Percentiles rank a stretch among this genome's conserved stretches.
These are phyloP conservation scores for Melanotaenia parkinsoni DNA, from an alignment of 2,797 vertebrate genomes.

Conservation along the genomic window DNA sequence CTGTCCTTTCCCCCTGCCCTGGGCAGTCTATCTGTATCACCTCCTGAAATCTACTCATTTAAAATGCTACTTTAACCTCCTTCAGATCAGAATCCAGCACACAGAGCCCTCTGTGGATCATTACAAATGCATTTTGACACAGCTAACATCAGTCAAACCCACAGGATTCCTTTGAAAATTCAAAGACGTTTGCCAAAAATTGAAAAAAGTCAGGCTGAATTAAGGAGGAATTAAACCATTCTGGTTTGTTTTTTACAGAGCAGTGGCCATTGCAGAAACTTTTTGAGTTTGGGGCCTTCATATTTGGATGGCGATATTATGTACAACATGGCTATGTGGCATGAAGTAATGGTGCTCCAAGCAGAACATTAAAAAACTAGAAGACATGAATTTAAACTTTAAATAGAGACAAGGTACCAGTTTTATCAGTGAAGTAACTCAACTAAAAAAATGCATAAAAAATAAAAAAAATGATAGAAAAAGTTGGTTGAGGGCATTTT, in stretches of 20 bases:
- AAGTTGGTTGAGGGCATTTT: background rate
- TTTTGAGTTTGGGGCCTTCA: background rate
- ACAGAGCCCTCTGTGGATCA: constrained; percentile 28
- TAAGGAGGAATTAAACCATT: background rate
- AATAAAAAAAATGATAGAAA: background rate
- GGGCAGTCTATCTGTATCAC: constrained; percentile 6
- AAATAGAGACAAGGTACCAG: constrained; percentile 7
- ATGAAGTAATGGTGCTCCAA: background rate
- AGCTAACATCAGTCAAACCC: constrained; percentile 15
- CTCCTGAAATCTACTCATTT: constrained; percentile 31
- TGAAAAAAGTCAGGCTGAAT: background rate
- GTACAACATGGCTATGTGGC: background rate
- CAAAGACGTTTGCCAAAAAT: constrained; percentile 13
- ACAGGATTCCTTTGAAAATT: constrained; percentile 29
- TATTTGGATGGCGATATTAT: background rate
- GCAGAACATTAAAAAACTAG: constrained; percentile 4
- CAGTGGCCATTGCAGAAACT: background rate
- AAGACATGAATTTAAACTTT: background rate
- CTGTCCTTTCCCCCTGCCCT: constrained; percentile 2
- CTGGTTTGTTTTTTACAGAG: background rate
- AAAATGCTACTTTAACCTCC: constrained; percentile 43
- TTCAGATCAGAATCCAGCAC: constrained; percentile 9
- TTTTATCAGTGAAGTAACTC: constrained; percentile 9
- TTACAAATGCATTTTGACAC: constrained; percentile 47
- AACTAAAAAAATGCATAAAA: background rate